These are phyloP conservation scores for Phoenoteleia sp. DNA, from an alignment of 2,888 invertebrate species.

Conservation along the genomic window DNA sequence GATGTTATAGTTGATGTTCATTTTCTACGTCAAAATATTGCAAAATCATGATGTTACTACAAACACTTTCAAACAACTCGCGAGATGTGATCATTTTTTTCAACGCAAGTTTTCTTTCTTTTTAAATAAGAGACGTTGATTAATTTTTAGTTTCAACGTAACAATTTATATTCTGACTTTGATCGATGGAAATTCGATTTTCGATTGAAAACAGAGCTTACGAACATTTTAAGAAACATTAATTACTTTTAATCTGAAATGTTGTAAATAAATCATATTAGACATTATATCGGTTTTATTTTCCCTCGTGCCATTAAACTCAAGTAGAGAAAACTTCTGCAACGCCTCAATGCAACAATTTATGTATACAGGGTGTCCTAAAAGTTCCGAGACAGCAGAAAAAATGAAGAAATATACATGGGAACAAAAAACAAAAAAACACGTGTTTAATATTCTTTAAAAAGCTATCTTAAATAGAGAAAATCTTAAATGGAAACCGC, in stretches of 20 bases:
- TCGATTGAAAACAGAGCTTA: background rate
- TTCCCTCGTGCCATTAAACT: too few species aligned
- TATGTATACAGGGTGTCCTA: too few species aligned
- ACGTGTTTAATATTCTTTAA: too few species aligned
- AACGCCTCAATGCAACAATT: too few species aligned
- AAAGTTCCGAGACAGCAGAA: too few species aligned
- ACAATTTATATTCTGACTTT: constrained; percentile 20
- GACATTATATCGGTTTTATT: too few species aligned
- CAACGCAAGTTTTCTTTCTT: background rate
- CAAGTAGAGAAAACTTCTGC: too few species aligned
- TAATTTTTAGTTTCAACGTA: constrained; percentile 18
- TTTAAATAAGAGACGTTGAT: constrained; percentile 15
- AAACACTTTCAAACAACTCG: background rate
- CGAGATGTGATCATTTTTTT: background rate
- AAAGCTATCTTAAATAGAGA: too few species aligned
- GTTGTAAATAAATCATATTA: too few species aligned
- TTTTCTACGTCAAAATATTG: constrained; percentile 3
- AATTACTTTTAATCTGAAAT: background rate
- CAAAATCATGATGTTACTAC: constrained; percentile 21
- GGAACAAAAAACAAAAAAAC: too few species aligned
- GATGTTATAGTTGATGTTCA: background rate
- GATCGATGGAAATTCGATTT: constrained; percentile 22
- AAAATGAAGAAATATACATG: too few species aligned
- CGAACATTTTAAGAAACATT: background rate
- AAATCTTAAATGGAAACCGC: too few species aligned